Conservation (phyloP, 1,140 invertebrate genomes). For the Wasmannia auropunctata region DNA sequence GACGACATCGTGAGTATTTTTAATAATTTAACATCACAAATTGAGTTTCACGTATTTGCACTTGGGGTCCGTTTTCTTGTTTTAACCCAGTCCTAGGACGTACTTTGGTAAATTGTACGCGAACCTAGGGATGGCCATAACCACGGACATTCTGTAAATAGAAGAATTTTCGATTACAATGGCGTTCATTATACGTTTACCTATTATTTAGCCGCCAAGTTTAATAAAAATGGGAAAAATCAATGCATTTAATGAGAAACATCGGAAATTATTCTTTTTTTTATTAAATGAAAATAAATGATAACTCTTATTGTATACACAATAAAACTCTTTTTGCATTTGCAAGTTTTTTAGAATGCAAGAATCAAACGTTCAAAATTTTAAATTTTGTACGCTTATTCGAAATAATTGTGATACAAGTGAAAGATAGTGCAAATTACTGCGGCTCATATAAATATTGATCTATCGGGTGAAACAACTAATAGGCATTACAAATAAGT, state of each 20-base stretch:
- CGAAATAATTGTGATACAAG: background rate
- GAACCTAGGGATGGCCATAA: conserved; percentile 91
- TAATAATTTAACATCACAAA: conserved; percentile 57
- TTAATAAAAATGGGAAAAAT: background rate
- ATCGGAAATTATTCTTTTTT: background rate
- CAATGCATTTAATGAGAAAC: background rate
- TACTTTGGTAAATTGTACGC: conserved; percentile 92
- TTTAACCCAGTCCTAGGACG: conserved; percentile 89
- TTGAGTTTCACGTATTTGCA: conserved; percentile 38
- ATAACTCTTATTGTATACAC: background rate
- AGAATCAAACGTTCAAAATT: background rate
- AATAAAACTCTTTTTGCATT: background rate
- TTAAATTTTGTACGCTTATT: background rate
- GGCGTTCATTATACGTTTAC: background rate
- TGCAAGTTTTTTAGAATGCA: background rate
- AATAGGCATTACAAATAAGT: background rate
- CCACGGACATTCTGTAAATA: conserved; percentile 89
- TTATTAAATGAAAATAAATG: background rate
- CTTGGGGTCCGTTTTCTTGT: background rate
- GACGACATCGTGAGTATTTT: background rate
- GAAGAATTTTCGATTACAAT: conserved; percentile 5
- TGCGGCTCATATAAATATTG: background rate
- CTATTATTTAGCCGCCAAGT: background rate
- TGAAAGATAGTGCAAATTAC: background rate
- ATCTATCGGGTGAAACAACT: background rate